phyloP scores from a whole-genome alignment of 2,888 invertebrate genomes.

The Neoscelio sp. region DNA sequence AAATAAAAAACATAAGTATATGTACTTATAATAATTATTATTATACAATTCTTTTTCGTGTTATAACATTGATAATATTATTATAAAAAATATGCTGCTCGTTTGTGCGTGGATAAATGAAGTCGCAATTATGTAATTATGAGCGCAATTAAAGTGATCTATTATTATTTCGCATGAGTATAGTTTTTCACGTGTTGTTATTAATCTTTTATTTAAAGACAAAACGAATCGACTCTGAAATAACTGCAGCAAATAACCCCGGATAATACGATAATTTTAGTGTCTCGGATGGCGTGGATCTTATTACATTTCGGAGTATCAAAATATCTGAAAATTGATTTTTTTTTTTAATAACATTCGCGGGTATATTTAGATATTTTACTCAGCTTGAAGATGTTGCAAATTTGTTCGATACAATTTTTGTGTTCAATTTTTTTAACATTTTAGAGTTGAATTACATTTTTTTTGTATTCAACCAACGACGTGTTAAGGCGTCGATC shows the following conservation, averaged over 20 bases:
- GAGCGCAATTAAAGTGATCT: constrained; percentile 40
- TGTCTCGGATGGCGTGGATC: constrained; percentile 30
- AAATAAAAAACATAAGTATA: too few relatives aligned
- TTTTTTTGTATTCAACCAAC: too few relatives aligned
- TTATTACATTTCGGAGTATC: constrained; percentile 37
- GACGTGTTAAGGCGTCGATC: too few relatives aligned
- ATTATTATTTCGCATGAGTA: constrained; percentile 44
- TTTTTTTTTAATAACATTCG: constrained; percentile 18
- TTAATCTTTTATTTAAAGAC: constrained; percentile 20
- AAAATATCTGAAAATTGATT: constrained; percentile 47
- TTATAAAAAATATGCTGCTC: too few relatives aligned
- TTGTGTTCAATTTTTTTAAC: too few relatives aligned
- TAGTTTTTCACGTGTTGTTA: constrained; percentile 18
- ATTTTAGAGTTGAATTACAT: too few relatives aligned
- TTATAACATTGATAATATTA: too few relatives aligned
- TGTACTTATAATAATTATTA: too few relatives aligned
- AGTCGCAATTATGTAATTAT: constrained; percentile 38
- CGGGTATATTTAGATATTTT: constrained; percentile 9
- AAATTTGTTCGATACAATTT: too few relatives aligned
- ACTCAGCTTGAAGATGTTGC: too few relatives aligned
- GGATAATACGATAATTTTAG: constrained; percentile 45
- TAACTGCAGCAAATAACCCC: constrained; percentile 34
- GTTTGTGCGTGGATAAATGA: constrained; percentile 20
- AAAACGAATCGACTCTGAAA: constrained; percentile 20
- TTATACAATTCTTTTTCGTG: too few relatives aligned